phyloP scores from a whole-genome alignment of 2,113 vertebrate species.

The Crocuta crocuta region DNA sequence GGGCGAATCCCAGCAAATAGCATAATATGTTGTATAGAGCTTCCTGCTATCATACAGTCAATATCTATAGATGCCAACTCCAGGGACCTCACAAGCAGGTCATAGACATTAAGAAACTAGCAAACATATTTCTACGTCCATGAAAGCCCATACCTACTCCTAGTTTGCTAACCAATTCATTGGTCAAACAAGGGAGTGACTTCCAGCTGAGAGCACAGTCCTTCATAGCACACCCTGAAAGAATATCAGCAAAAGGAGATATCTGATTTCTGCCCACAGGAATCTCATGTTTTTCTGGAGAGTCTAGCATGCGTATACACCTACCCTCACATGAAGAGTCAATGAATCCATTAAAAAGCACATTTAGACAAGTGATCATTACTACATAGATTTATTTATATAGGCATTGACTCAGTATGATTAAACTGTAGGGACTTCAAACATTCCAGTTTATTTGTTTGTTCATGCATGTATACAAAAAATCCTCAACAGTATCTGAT shows the following conservation, averaged over 20 bases:
- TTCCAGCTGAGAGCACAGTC: neutral
- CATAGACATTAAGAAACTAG: neutral
- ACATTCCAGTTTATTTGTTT: neutral
- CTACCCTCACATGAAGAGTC: too few species aligned
- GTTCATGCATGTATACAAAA: neutral
- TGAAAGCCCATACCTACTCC: neutral
- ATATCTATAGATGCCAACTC: neutral
- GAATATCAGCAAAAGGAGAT: neutral
- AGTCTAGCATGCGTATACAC: fast-evolving
- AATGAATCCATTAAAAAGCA: neutral
- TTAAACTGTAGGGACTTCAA: neutral
- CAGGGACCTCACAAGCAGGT: neutral
- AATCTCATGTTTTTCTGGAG: neutral
- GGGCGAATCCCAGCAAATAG: neutral
- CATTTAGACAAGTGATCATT: neutral
- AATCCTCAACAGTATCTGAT: neutral
- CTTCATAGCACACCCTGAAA: neutral
- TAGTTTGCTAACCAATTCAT: neutral
- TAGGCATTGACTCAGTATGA: neutral
- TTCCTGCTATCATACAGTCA: neutral
- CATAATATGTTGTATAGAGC: fast-evolving
- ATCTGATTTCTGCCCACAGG: neutral
- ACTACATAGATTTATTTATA: neutral
- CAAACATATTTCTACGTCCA: neutral
- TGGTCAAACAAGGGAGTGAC: neutral